A percentile compares a stretch with the other conserved stretches of the same genome.
Conservation (phyloP, 1,140 invertebrate genomes). For the Drosophila parvula region DNA sequence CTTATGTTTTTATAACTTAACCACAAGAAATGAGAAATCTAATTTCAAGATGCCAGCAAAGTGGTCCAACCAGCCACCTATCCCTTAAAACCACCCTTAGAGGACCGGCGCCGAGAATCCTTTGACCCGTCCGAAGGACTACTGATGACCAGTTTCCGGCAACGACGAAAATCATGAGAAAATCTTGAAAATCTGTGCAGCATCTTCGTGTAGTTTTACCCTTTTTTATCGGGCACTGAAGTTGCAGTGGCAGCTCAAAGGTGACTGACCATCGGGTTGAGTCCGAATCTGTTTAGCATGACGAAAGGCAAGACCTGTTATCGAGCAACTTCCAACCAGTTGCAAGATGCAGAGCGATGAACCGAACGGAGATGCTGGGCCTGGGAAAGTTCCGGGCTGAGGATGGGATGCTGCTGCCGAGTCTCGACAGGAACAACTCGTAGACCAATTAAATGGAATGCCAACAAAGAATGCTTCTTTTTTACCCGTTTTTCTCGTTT, state of each 20-base stretch:
- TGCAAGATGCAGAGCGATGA: constrained; percentile 41
- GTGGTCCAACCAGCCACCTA: background rate
- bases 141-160: constrained; percentile 41
- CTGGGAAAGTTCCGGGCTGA: constrained; percentile 57
- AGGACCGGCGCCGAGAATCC: constrained; percentile 25
- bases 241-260: constrained; percentile 66
- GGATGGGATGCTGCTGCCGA: constrained; percentile 23
- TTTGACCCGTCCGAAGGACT: constrained; percentile 49
- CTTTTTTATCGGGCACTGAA: constrained; percentile 51
- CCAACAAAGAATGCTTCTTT: constrained; percentile 64
- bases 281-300: constrained; percentile 12
- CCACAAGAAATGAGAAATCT: background rate
- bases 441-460: constrained; percentile 79
- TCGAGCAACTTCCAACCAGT: constrained; percentile 38
- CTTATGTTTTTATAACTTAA: background rate
- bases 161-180: constrained; percentile 68
- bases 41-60: background rate
- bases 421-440: constrained; percentile 72
- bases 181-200: constrained; percentile 62
- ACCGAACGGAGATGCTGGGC: constrained; percentile 38
- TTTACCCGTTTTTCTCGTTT: constrained; percentile 36
- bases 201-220: constrained; percentile 62
- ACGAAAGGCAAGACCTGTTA: constrained; percentile 40
- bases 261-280: constrained; percentile 62
- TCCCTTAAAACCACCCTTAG: constrained; percentile 17